These are phyloP conservation scores for Hirtodrosophila confusa DNA, from an alignment of 2,888 invertebrate genomes.

Conservation along the genomic window DNA sequence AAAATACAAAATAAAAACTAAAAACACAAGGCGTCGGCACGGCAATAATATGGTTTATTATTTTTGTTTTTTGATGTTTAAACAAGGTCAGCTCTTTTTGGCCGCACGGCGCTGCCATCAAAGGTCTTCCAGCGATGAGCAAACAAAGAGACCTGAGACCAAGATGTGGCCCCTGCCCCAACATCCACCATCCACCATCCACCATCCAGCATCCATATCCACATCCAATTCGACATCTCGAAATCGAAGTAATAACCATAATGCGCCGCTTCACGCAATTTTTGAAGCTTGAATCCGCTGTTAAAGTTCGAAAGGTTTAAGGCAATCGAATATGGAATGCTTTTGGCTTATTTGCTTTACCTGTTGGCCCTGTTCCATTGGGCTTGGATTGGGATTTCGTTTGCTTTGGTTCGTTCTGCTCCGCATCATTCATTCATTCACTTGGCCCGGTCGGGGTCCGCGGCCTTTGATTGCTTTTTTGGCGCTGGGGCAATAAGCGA, in stretches of 20 bases:
- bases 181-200: slow-evolving; percentile 1
- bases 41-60: slow-evolving; percentile 60
- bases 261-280: slow-evolving; percentile 71
- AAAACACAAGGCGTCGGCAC: slow-evolving; percentile 51
- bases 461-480: slow-evolving; percentile 61
- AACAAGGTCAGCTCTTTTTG: slow-evolving; percentile 65
- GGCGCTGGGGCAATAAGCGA: slow-evolving; percentile 57
- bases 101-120: slow-evolving; percentile 51
- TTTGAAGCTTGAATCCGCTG: slow-evolving; percentile 53
- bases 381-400: not conserved
- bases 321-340: slow-evolving; percentile 59
- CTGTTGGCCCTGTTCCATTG: slow-evolving; percentile 27
- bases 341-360: slow-evolving; percentile 52
- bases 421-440: slow-evolving; percentile 47
- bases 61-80: slow-evolving; percentile 52
- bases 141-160: slow-evolving; percentile 57
- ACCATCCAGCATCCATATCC: slow-evolving; percentile 3
- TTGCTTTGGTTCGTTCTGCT: slow-evolving; percentile 50
- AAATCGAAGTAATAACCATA: slow-evolving; percentile 57
- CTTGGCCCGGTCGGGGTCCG: slow-evolving; percentile 53
- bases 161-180: slow-evolving; percentile 23
- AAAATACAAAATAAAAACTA: slow-evolving; percentile 14
- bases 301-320: slow-evolving; percentile 66
- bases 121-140: slow-evolving; percentile 55
- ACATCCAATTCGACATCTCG: slow-evolving; percentile 20